Percentiles rank a stretch among this genome's conserved stretches.
Conservation (phyloP, 2,113 vertebrate species). For the Notarius lentiginosus region DNA sequence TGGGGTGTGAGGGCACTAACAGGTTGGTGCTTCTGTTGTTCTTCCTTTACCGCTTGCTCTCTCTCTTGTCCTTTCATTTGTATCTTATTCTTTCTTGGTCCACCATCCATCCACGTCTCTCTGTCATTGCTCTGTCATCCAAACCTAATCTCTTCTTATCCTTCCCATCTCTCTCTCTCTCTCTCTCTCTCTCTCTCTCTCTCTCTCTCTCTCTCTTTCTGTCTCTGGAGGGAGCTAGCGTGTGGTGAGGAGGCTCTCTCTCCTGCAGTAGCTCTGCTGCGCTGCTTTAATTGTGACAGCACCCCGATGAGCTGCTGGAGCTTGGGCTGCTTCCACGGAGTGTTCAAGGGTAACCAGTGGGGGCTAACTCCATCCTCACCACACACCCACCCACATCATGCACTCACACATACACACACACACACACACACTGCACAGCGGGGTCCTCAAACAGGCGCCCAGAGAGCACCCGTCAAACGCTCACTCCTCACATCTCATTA, state of each 20-base stretch:
- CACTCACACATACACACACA: conserved; percentile 11
- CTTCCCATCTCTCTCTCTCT: conserved; percentile 31
- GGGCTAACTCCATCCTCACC: conserved; percentile 49
- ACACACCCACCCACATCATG: conserved; percentile 28
- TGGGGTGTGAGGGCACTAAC: not conserved
- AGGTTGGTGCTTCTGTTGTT: not conserved
- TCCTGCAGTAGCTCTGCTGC: conserved; percentile 67
- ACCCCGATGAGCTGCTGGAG: conserved; percentile 69
- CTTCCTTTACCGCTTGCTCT: not conserved
- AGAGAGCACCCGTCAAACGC: conserved; percentile 60
- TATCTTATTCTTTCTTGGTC: conserved; percentile 11
- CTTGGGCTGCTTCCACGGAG: conserved; percentile 65
- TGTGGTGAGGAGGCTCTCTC: conserved; percentile 52
- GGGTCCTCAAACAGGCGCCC: conserved; percentile 55
- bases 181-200: conserved; percentile 44
- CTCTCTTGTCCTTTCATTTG: not conserved
- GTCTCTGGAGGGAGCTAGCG: conserved; percentile 45
- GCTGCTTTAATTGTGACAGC: conserved; percentile 77
- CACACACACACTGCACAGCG: conserved; percentile 31
- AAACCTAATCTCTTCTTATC: conserved; percentile 13
- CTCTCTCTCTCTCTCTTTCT: conserved; percentile 53
- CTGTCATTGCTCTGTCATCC: conserved; percentile 15
- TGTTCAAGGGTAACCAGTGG: conserved; percentile 78
- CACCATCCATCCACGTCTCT: conserved; percentile 24
- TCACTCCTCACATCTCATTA: conserved; percentile 63